Percentiles rank a stretch among this genome's conserved stretches.
Evolutionary conservation across 2,113 vertebrate species (phyloP).

Genomic region (Prinia subflava): DNA sequence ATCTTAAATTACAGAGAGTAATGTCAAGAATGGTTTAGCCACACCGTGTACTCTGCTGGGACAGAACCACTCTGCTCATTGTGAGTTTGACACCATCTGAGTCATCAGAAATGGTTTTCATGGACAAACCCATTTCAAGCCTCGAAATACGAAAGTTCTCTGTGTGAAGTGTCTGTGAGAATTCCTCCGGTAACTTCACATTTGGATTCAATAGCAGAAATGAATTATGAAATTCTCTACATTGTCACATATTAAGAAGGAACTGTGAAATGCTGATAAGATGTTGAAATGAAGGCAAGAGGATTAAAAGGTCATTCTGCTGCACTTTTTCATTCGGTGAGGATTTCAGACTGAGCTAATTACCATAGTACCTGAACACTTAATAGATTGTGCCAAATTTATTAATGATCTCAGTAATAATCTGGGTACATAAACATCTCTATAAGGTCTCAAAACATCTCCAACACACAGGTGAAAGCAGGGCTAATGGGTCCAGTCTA

Average conservation of each 20-base stretch:
- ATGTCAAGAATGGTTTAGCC: neutral
- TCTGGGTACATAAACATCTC: neutral
- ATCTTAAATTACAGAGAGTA: neutral
- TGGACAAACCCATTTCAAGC: neutral
- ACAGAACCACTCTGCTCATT: neutral
- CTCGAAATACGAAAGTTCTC: neutral
- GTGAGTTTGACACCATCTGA: neutral
- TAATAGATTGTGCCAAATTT: neutral
- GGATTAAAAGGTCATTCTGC: constrained; percentile 11
- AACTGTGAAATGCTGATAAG: constrained; percentile 22
- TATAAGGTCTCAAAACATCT: neutral
- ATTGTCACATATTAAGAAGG: neutral
- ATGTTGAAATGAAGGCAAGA: neutral
- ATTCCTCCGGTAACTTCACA: neutral
- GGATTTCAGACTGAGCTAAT: constrained; percentile 12
- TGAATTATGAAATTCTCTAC: neutral
- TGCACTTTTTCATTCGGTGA: neutral
- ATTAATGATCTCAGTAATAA: neutral
- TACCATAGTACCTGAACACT: neutral
- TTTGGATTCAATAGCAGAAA: neutral
- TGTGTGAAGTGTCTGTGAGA: neutral
- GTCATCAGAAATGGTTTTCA: neutral
- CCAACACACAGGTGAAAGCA: neutral
- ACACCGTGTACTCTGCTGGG: neutral
- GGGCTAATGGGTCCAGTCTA: neutral